Evolutionary conservation across 2,113 vertebrate genomes (phyloP).

Genomic region (Notechis scutatus): DNA sequence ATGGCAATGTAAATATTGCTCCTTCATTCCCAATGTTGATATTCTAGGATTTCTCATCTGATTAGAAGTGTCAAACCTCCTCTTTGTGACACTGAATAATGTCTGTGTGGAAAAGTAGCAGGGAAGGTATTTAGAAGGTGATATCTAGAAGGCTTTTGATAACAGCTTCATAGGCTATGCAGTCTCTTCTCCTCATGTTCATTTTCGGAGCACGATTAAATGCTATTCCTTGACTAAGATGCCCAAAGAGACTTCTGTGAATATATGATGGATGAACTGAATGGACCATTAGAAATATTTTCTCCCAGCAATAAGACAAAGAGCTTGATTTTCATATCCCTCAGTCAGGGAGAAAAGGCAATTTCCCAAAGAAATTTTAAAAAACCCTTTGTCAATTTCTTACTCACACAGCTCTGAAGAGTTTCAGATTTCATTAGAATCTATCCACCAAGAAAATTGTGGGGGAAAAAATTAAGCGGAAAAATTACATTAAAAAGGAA

Average conservation of each 20-base stretch:
- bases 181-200: not conserved
- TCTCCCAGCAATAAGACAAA: not conserved
- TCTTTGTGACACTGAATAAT: not conserved
- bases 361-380: slow-evolving; percentile 8
- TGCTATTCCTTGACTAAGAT: not conserved
- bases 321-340: slow-evolving; percentile 18
- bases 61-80: not conserved
- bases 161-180: not conserved
- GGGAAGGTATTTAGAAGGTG: not conserved
- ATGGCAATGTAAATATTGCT: not conserved
- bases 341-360: slow-evolving; percentile 18
- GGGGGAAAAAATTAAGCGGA: not conserved
- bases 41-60: not conserved
- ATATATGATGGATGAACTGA: not conserved
- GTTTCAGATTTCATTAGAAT: slow-evolving; percentile 11
- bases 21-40: not conserved
- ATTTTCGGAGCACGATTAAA: not conserved
- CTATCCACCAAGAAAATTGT: not conserved
- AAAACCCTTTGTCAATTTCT: slow-evolving; percentile 8
- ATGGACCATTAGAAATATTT: slow-evolving; percentile 11
- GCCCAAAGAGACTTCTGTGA: not conserved
- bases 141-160: too few species aligned
- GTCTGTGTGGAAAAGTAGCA: not conserved
- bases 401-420: not conserved
- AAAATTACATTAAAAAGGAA: slow-evolving; percentile 11